Conservation (phyloP, 2,113 vertebrate species). For the Solea senegalensis region DNA sequence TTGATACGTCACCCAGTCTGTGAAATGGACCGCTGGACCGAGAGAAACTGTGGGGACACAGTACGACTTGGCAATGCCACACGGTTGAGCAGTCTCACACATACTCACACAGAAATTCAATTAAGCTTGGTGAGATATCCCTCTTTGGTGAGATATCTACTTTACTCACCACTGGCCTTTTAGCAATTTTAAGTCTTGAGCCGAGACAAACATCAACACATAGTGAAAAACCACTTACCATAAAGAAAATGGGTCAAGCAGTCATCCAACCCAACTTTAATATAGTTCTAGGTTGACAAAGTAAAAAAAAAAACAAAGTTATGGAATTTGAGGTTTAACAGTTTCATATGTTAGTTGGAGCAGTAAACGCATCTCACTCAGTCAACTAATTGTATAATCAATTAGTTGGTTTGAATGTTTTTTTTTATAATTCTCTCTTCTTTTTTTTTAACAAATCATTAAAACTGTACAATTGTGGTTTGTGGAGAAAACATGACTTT, state of each 20-base stretch:
- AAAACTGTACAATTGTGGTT: no score
- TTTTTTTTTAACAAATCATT: no score
- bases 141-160: neutral
- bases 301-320: neutral
- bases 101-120: slow-evolving; percentile 31
- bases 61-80: slow-evolving; percentile 1
- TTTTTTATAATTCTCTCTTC: no score
- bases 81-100: slow-evolving; percentile 16
- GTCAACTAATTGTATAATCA: no score
- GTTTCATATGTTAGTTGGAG: no score
- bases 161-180: slow-evolving; percentile 32
- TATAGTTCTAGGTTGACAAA: neutral
- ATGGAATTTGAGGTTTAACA: no score
- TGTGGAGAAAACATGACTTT: no score
- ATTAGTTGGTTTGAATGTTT: no score
- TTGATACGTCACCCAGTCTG: slow-evolving; percentile 7
- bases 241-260: neutral
- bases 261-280: no score
- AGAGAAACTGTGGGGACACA: slow-evolving; percentile 14
- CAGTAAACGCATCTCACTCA: no score
- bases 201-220: slow-evolving; percentile 13
- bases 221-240: neutral
- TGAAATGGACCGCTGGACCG: slow-evolving; percentile 38
- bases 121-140: slow-evolving; percentile 31
- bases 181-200: slow-evolving; percentile 18